Base-by-base conservation (phyloP, 2,797 vertebrate genomes). In the Eupleurogrammus muticus region DNA sequence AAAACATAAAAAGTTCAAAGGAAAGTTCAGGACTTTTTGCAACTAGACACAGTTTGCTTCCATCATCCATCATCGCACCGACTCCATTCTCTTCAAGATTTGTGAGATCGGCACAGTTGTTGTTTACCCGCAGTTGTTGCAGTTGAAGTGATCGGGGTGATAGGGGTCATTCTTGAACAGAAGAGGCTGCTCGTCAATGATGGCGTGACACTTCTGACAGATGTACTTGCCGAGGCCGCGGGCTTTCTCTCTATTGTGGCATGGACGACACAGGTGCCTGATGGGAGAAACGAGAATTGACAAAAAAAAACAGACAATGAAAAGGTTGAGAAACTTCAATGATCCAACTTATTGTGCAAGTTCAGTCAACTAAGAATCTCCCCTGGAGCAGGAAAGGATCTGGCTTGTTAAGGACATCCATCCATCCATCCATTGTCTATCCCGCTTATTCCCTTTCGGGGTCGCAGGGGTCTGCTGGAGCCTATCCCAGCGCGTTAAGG, bases 101-200 rank as follows among this genome's bases (percentile, higher is more conserved):
- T 56, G 14, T 17, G 55, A 54, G 24, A 8, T n/a, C 21, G 36
- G 64, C 14, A 16, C 19, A 46, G 21, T 9, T 9, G 28, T 16
- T 38, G 36, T 66, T 86, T 83, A 99, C 98, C 98, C 96, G 91
- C 98, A 99, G 91, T 98, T 97, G 90, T 93, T 96, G 85, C 98
- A 99, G 95, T 95, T 99, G 93, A 99, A 99, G 82, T 99, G 98
- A 93, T 99, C 98, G 0, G 97, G 97, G 73, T 99, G 98, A 79
- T 98, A 99, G 1, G 98, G 98, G 82, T 99, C 97, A 1, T 98
- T 99, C 93, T 96, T 97, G 92, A 98, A 99, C 60, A 99, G 95
- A 57, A 99, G 94, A 0, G 98, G 98, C 53, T 95, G 96, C 73
- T 99, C 97, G 0, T 99, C 98, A 46, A 99, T 99, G 79, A 99